phyloP scores from a whole-genome alignment of 2,113 vertebrate species.

The Cettia cetti region DNA sequence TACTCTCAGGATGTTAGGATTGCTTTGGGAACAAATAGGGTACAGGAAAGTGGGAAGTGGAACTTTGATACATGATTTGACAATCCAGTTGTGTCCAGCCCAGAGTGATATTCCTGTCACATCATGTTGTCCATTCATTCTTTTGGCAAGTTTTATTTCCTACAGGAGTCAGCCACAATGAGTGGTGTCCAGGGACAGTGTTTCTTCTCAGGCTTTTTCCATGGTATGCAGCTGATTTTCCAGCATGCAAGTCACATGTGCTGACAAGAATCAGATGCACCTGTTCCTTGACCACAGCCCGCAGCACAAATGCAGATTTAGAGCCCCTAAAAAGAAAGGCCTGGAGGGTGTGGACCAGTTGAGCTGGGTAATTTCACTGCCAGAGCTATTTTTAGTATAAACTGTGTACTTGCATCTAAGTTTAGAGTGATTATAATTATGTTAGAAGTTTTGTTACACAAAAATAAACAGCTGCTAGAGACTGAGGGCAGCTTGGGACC shows the following conservation, averaged over 20 bases:
- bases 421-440: slow-evolving; percentile 30
- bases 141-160: slow-evolving; percentile 28
- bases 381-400: slow-evolving; percentile 9
- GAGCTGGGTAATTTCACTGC: background rate
- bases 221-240: background rate
- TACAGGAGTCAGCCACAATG: background rate
- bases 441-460: slow-evolving; percentile 17
- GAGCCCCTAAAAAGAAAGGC: background rate
- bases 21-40: background rate
- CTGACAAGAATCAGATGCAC: slow-evolving; percentile 11
- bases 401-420: background rate
- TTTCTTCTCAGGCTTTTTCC: slow-evolving; percentile 19
- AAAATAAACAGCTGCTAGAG: slow-evolving; percentile 32
- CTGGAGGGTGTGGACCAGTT: background rate
- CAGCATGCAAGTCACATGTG: background rate
- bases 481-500: background rate
- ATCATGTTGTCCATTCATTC: background rate
- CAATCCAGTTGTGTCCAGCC: background rate
- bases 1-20: background rate
- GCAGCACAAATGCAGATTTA: background rate
- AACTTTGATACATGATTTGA: background rate
- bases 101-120: background rate
- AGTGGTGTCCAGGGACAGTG: background rate
- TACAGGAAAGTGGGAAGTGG: background rate
- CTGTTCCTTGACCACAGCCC: background rate